Base-by-base conservation (phyloP, 2,113 vertebrate genomes). In the Siphamia tubifer region DNA sequence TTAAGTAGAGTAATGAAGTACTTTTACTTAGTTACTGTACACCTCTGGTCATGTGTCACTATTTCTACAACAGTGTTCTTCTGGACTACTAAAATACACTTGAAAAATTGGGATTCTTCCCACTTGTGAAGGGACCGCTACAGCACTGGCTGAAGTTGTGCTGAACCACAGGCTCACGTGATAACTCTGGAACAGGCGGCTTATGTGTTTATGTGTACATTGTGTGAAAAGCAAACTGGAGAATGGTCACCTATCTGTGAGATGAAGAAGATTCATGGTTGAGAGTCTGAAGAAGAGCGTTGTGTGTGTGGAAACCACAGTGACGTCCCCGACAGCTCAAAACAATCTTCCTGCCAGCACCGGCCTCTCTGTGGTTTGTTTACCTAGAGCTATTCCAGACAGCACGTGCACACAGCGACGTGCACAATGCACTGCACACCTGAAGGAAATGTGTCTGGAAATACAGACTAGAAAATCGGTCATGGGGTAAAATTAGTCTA, bases 161-260 rank as follows among this genome's bases (percentile, higher is more conserved):
- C n/a, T n/a, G 20, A 24, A 23, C 6, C 13, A 39, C n/a, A 25
- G 10, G 34, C 44, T 66, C 74, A 63, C 27, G 17, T 58, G 77
- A 64, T 24, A 31, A 15, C 20, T 30, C 54, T 8, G 47, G n/a
- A 77, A 70, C 49, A 60, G 74, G 58, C 23, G 24, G 38, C 49
- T 24, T 24, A 69, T 8, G 58, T 70, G 52, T 88, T 82, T 57
- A 61, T 27, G 75, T 44, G 62, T 61, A 56, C 68, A 60, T 73
- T 66, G 77, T 88, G 82, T 40, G 74, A 85, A 86, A 78, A 75
- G 78, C 79, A 84, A 87, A 88, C 56, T 66, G 75, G 62, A 79
- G 78, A 87, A 71, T 52, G 56, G 54, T 66, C 87, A 86, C 81
- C 81, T 71, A 79, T 76, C 80, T 87, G 79, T 20, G 62, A 84